Base-by-base conservation (phyloP, 2,888 invertebrate genomes). In the Drosophila mayaguana region DNA sequence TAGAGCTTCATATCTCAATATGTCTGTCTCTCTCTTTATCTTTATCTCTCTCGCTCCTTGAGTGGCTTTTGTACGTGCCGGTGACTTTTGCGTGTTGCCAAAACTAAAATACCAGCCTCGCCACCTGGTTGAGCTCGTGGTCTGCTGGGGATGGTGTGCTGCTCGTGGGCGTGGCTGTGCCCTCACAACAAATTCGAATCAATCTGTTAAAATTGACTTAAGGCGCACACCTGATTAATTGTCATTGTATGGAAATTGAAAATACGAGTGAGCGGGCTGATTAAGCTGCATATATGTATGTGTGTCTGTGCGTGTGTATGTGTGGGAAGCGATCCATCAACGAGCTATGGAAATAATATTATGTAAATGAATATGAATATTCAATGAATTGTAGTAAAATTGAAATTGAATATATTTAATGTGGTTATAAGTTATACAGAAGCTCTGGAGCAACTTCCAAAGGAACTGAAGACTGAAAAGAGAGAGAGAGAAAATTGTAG, bases 191-290 rank as follows among this genome's bases (percentile, higher is more conserved):
- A 88, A 88, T 88, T 87, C 78, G 90, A 88, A 86, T 90, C 86
- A 90, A 86, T 90, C 86, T 90, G 83, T 77, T 83, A 87, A 83
- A 90, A 86, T 80, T 85, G 86, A 83, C 90, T 88, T 88, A 75
- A 74, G 89, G 86, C 88, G 86, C 70, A 72, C 75, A 69, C 73
- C 78, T 86, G 89, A 86, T 90, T 86, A 90, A 86, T 88, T 85
- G 75, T 73, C 73, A 84, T 68, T 74, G 75, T 57, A 63, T 55
- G 48, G 48, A 57, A 75, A 79, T 64, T 54, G 53, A 65, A 32
- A 54, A 22, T 59, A 28, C 25, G 8, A 48, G 18, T 28, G 38
- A 50, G 18, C 50, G 3, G 22, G 16, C 50, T 66, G 48, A 69
- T 50, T 36, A 20, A 20, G 34, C 45, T 7, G 22, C 20, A 46